Evolutionary conservation across 2,888 invertebrate species (phyloP), one percentile per base, ranked within the genome.

Genomic region (Scotopteryx bipunctaria): DNA sequence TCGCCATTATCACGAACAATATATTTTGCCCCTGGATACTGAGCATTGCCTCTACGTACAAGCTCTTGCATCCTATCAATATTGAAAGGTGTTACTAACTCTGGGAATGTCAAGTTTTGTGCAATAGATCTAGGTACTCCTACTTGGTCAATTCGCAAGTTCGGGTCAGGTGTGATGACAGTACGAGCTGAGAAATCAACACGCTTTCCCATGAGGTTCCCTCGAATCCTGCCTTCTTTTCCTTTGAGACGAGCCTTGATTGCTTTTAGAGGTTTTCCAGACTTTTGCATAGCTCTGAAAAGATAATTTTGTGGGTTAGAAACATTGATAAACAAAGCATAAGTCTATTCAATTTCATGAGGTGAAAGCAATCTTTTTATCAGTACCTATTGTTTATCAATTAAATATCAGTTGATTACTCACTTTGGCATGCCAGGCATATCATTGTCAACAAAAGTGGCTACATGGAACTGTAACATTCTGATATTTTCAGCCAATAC

Each of bases 131-230:
- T 92, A 0, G 99, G 99, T 1, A 99, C 98, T 46, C 99, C 99
- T 48, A 99, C 98, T 91, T 98, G 98, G 82, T 97, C 98, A 79
- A 97, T 99, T 63, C 97, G 93, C 57, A 98, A 89, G 86, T 98
- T 98, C 0, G 98, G 98, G 92, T 98, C 98, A 0, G 98, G 98
- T 13, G 98, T 99, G 77, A 98, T 98, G 73, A 99, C 99, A 71
- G 99, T 99, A 83, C 99, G 95, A 3, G 99, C 99, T 0, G 99
- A 99, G 81, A 99, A 99, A 79, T 99, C 99, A 0, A 99, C 99
- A 91, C 99, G 98, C 83, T 99, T 99, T 45, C 99, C 99, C 99
- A 99, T 99, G 69, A 99, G 93, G 84, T 99, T 99, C 69, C 99
- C 99, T 85, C 99, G 93, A 72, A 99, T 99, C 72, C 99, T 93